A percentile compares a stretch with the other conserved stretches of the same genome.
phyloP scores from a whole-genome alignment of 1,140 invertebrate species.

The Drosophila jambulina region DNA sequence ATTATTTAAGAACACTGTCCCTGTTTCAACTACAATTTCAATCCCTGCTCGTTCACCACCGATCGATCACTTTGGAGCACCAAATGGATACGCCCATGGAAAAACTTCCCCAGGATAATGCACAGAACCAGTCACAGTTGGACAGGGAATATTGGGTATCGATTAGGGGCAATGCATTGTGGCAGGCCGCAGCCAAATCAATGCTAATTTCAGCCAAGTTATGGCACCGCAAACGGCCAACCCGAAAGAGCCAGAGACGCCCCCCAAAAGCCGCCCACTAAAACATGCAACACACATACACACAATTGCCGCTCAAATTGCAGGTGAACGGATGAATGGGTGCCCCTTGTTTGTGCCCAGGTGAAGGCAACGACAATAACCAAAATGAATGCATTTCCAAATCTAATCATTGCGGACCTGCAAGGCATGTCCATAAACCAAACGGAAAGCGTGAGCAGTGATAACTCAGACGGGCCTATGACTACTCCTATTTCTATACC shows the following conservation, averaged over 20 bases:
- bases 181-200: slow-evolving; percentile 45
- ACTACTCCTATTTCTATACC: neutral
- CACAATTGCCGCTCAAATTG: slow-evolving; percentile 13
- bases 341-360: neutral
- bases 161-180: slow-evolving; percentile 39
- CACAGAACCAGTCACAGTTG: slow-evolving; percentile 19
- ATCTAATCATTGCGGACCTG: slow-evolving; percentile 53
- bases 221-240: slow-evolving; percentile 42
- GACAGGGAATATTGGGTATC: slow-evolving; percentile 37
- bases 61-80: slow-evolving; percentile 15
- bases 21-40: neutral
- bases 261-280: slow-evolving; percentile 8
- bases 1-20: neutral
- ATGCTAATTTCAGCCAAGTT: slow-evolving; percentile 53
- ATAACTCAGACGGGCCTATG: slow-evolving; percentile 62
- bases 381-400: slow-evolving; percentile 43
- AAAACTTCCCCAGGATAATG: slow-evolving; percentile 18
- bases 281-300: slow-evolving; percentile 9
- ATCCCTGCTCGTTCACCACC: neutral
- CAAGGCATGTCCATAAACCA: slow-evolving; percentile 48
- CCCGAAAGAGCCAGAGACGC: neutral
- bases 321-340: neutral
- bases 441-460: slow-evolving; percentile 49
- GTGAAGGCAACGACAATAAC: slow-evolving; percentile 39
- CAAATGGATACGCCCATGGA: slow-evolving; percentile 16